phyloP scores from a whole-genome alignment of 2,797 vertebrate species.

The Lycodopsis pacificus region DNA sequence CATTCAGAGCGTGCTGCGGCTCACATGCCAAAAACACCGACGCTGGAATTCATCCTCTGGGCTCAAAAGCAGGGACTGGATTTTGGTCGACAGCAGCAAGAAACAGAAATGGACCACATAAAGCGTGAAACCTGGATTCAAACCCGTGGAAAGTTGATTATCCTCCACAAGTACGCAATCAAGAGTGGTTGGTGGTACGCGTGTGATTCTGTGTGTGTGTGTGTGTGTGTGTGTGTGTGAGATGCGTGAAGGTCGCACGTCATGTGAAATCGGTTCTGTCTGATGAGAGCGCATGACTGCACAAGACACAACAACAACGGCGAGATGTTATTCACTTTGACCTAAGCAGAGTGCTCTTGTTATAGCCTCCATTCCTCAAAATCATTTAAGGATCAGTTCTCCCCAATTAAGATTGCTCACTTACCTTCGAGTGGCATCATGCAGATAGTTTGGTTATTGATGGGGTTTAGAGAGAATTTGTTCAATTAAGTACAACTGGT shows the following conservation, averaged over 20 bases:
- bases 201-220: not conserved
- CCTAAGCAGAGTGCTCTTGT: not conserved
- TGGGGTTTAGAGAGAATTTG: not conserved
- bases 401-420: not conserved
- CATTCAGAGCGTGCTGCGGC: slow-evolving; percentile 30
- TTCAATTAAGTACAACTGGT: not conserved
- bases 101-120: slow-evolving; percentile 41
- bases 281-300: slow-evolving; percentile 43
- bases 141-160: slow-evolving; percentile 59
- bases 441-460: not conserved
- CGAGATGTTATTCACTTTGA: slow-evolving; percentile 25
- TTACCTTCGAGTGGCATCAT: not conserved
- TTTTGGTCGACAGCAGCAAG: not conserved
- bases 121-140: slow-evolving; percentile 44
- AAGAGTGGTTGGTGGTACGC: not conserved
- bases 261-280: slow-evolving; percentile 57
- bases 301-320: slow-evolving; percentile 35
- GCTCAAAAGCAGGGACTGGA: slow-evolving; percentile 10
- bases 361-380: not conserved
- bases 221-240: not conserved
- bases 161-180: slow-evolving; percentile 21
- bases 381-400: slow-evolving; percentile 14
- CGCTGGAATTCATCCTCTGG: slow-evolving; percentile 24
- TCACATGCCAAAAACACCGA: slow-evolving; percentile 31
- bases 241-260: slow-evolving; percentile 38